Evolutionary conservation across 2,888 invertebrate genomes (phyloP), one percentile per base, ranked within the genome.

Genomic region (Tachystola acroxantha): DNA sequence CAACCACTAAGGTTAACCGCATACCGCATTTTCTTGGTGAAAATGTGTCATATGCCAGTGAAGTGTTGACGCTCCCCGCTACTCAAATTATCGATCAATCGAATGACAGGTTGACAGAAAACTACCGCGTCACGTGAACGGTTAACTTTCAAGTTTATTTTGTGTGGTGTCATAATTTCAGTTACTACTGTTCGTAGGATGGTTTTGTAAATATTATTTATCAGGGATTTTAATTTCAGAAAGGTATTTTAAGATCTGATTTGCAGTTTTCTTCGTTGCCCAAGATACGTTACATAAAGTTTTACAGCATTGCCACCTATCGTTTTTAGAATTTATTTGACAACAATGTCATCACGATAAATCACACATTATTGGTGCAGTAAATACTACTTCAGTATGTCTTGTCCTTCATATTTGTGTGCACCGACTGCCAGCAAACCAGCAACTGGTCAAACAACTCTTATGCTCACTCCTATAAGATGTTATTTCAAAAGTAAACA

Each of bases 11-110:
- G 80, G 80, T 82, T 78, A 67, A 67, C 76, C 77, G 85, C 85
- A 85, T 85, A 81, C 81, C 82, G 85, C 85, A 86, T 84, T 85
- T 85, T 80, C 77, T 62, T 51, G 40, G 62, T 48, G 76, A 84
- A 85, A 85, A 84, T 80, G 80, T 76, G 72, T 48, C 66, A 60
- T 74, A 84, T 85, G 85, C 71, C 39, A 75, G 84, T 84, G 82
- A 68, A 76, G 79, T 81, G 78, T 51, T 68, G 59, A 73, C 59
- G 43, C 53, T 57, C 50, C 53, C 24, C 37, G 48, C 27, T 57
- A 40, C 53, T 56, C 53, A 56, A 48, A 46, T 48, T 44, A 50
- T 46, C 46, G 48, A 57, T 56, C 51, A 58, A 57, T 56, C 51
- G 57, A 24, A 59, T 57, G 58, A 53, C 57, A 55, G 45, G 45